Evolutionary conservation across 92 coral and sea anemone genomes (phyloP).

Genomic region (Chrysogorgia sp.): DNA sequence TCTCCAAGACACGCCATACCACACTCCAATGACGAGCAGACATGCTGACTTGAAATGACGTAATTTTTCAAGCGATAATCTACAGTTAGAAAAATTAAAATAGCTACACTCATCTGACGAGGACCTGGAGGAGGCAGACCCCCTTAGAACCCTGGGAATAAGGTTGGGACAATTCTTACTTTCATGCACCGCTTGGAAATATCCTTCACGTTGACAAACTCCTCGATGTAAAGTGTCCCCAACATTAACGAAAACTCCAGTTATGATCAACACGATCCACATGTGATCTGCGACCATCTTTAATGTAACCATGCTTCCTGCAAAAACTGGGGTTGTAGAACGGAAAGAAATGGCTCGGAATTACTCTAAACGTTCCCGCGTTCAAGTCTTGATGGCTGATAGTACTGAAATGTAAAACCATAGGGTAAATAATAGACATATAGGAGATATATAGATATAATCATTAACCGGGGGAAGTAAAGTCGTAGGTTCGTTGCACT

Average conservation of each 20-base stretch:
- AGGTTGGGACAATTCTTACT: neutral
- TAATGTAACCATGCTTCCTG: neutral
- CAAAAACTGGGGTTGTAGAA: too few species aligned
- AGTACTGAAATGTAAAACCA: too few species aligned
- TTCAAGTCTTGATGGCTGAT: too few species aligned
- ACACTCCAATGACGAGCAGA: conserved; percentile 9
- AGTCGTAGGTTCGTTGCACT: too few species aligned
- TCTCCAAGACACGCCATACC: neutral
- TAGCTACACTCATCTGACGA: neutral
- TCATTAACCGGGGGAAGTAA: too few species aligned
- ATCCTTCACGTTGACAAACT: conserved; percentile 9
- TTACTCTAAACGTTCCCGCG: too few species aligned
- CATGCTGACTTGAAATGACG: conserved; percentile 17
- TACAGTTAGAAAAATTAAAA: neutral
- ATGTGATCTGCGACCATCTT: neutral
- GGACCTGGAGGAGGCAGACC: neutral
- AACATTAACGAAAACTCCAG: neutral
- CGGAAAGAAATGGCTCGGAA: too few species aligned
- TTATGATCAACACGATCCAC: neutral
- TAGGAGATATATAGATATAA: too few species aligned
- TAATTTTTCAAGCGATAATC: neutral
- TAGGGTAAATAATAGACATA: too few species aligned
- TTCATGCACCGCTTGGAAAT: neutral
- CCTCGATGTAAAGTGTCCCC: conserved; percentile 11
- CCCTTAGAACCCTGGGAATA: neutral